Conservation (phyloP, 2,888 invertebrate genomes). For the Lasioglossum figueresi region DNA sequence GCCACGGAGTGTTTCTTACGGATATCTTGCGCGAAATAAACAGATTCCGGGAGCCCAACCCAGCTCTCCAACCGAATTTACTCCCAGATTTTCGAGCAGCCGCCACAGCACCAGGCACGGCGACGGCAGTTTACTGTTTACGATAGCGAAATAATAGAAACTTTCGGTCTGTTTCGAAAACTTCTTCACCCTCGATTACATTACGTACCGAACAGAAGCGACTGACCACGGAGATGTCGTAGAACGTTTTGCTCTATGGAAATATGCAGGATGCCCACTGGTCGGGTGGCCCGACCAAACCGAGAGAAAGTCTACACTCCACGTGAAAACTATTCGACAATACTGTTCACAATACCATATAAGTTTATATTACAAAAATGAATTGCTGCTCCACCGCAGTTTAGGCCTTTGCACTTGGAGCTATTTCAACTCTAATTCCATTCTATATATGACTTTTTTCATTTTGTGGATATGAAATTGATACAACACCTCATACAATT, state of each 20-base stretch:
- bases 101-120: background rate
- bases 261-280: background rate
- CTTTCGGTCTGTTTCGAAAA: background rate
- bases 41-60: background rate
- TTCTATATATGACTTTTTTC: no score
- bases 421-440: no score
- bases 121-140: background rate
- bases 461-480: no score
- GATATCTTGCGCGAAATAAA: constrained; percentile 25
- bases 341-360: background rate
- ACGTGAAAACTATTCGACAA: background rate
- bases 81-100: constrained; percentile 20
- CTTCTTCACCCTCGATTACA: background rate
- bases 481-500: no score
- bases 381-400: background rate
- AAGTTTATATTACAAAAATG: background rate
- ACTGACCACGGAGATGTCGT: background rate
- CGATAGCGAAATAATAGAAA: constrained; percentile 10
- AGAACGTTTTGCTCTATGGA: background rate
- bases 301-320: background rate
- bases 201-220: background rate
- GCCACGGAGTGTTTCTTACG: constrained; percentile 7
- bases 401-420: no score
- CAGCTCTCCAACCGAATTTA: constrained; percentile 7
- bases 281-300: background rate